Base-by-base conservation (phyloP, 2,797 vertebrate species). In the Alosa sapidissima region DNA sequence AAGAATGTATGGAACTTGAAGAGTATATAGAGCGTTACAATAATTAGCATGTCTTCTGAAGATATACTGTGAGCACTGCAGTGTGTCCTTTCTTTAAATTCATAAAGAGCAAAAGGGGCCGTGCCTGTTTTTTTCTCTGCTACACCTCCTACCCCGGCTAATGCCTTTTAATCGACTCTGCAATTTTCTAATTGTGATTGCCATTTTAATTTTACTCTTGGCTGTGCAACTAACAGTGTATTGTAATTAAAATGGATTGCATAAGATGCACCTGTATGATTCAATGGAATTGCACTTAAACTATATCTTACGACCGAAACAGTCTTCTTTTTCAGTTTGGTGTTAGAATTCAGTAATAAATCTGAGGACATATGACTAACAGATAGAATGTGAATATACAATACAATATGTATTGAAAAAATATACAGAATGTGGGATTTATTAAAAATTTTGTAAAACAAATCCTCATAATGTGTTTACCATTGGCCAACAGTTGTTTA, bases 121-220 rank as follows among this genome's bases (percentile, higher is more conserved):
- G 60, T 1, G 78, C 54, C 9, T 45, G 45, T 85, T 85, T 68
- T 51, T 75, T 81, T 55, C 54, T 45, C 83, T 62, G 68, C 83
- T 82, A 86, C 85, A 85, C 86, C 91, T 88, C 89, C 89, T 91
- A 89, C 88, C 86, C 86, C 90, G 88, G 93, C 95, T 98, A 97
- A 98, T 97, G 97, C 97, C 95, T 97, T 95, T 95, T 97, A 97
- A 97, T 97, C 96, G 96, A 97, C 95, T 97, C 95, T 94, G 95
- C 95, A 94, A 94, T 96, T 96, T 95, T 94, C 96, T 99, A 98
- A 98, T 98, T 97, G 96, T 98, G 97, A 98, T 97, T 97, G 97
- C 97, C 96, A 97, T 94, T 97, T 97, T 97, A 98, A 99, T 98
- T 98, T 98, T 97, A 97, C 96, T 97, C 97, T 95, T 95, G 96